phyloP scores from a whole-genome alignment of 2,113 vertebrate species.

The Tetrax tetrax region DNA sequence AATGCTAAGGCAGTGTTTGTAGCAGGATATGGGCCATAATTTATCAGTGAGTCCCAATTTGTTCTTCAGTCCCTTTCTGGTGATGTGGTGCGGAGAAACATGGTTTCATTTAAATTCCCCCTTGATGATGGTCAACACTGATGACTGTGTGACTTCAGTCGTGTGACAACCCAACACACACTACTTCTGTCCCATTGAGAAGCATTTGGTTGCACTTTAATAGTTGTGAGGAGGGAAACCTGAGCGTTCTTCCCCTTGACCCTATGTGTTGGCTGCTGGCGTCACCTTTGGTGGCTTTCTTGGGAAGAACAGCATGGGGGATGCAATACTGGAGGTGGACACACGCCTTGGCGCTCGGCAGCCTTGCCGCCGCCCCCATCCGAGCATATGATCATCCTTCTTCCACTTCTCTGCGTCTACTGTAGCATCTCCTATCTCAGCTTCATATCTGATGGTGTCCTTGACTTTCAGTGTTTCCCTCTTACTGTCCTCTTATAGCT shows the following conservation, averaged over 20 bases:
- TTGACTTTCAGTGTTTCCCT: neutral
- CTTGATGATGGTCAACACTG: neutral
- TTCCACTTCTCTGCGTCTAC: neutral
- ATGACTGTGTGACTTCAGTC: rapidly evolving
- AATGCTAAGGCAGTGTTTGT: neutral
- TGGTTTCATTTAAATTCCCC: rapidly evolving
- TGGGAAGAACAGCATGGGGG: neutral
- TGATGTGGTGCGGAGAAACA: neutral
- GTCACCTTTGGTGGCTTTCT: neutral
- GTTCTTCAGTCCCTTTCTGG: neutral
- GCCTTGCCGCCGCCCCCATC: neutral
- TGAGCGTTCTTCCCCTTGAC: neutral
- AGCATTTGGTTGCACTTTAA: neutral
- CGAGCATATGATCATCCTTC: neutral
- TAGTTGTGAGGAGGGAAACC: neutral
- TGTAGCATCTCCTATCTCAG: neutral
- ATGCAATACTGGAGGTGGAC: neutral
- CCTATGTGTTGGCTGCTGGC: neutral
- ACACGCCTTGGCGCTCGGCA: neutral
- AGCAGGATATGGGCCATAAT: neutral
- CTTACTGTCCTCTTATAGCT: neutral
- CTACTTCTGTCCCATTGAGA: neutral
- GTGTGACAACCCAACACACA: neutral
- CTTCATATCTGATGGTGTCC: neutral
- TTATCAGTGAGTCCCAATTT: neutral